Conservation (phyloP, 2,888 invertebrate genomes). For the Tenthredo notha region DNA sequence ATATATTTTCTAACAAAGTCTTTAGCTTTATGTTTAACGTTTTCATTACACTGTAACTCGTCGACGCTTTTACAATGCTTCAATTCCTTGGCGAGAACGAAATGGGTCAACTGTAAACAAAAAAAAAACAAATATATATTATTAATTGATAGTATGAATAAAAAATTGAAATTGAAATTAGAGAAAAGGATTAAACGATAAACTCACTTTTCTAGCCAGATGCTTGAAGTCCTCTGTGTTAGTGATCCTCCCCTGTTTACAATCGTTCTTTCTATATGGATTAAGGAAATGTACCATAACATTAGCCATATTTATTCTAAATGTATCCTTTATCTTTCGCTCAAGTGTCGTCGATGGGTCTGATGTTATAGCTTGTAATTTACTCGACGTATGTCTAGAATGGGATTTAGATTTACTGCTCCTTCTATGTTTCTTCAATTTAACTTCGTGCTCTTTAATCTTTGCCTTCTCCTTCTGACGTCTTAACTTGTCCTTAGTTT, state of each 20-base stretch:
- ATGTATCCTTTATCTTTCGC: constrained; percentile 91
- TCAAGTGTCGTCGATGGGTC: constrained; percentile 81
- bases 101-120: constrained; percentile 90
- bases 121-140: no score
- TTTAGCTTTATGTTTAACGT: constrained; percentile 96
- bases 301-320: constrained; percentile 88
- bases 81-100: constrained; percentile 96
- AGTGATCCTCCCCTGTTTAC: constrained; percentile 91
- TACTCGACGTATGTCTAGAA: constrained; percentile 68
- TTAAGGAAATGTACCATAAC: constrained; percentile 93
- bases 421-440: constrained; percentile 77
- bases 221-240: constrained; percentile 96
- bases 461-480: constrained; percentile 83
- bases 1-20: constrained; percentile 98
- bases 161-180: no score
- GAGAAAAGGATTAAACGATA: no score
- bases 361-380: constrained; percentile 77
- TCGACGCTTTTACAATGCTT: constrained; percentile 94
- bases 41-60: constrained; percentile 92
- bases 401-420: constrained; percentile 70
- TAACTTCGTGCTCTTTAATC: constrained; percentile 78
- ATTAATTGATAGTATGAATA: no score
- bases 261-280: constrained; percentile 92
- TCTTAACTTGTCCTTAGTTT: constrained; percentile 89
- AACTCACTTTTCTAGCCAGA: constrained; percentile 91